These are phyloP conservation scores for Melopsittacus undulatus DNA, from an alignment of 2,797 vertebrate species.

Conservation along the genomic window DNA sequence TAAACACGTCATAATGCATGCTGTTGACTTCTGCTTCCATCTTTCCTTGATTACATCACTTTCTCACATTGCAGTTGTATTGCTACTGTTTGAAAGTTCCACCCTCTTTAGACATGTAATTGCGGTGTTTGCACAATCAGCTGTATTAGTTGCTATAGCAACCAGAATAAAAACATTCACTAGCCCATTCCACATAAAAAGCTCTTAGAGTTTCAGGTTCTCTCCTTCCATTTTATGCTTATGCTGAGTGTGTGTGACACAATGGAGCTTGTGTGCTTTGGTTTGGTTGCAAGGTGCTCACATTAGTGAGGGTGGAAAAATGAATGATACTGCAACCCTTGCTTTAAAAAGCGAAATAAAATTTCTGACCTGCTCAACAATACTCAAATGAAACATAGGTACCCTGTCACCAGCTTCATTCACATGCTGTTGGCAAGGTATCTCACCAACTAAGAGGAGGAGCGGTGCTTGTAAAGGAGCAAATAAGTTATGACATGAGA, in stretches of 20 bases:
- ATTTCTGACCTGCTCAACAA: not conserved
- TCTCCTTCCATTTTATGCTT: not conserved
- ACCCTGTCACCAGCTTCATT: not conserved
- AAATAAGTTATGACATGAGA: not conserved
- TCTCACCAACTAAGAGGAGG: not conserved
- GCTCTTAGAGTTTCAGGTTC: not conserved
- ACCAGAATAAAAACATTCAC: not conserved
- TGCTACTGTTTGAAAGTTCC: not conserved
- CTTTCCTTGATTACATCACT: not conserved
- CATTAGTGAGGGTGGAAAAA: not conserved
- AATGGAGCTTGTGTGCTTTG: not conserved
- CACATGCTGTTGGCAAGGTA: not conserved
- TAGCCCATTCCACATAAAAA: not conserved
- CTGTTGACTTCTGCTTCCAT: not conserved
- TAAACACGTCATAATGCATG: not conserved
- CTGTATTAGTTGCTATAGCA: slow-evolving; percentile 20
- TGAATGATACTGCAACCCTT: not conserved
- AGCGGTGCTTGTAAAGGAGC: not conserved
- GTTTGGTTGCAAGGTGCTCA: not conserved
- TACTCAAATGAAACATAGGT: not conserved
- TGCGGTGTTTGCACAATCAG: not conserved
- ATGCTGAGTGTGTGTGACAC: not conserved
- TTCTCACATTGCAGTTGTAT: not conserved
- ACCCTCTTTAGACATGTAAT: not conserved
- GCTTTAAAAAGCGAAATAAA: not conserved